Conservation (phyloP, 2,113 vertebrate species). For the Calonectris borealis region DNA sequence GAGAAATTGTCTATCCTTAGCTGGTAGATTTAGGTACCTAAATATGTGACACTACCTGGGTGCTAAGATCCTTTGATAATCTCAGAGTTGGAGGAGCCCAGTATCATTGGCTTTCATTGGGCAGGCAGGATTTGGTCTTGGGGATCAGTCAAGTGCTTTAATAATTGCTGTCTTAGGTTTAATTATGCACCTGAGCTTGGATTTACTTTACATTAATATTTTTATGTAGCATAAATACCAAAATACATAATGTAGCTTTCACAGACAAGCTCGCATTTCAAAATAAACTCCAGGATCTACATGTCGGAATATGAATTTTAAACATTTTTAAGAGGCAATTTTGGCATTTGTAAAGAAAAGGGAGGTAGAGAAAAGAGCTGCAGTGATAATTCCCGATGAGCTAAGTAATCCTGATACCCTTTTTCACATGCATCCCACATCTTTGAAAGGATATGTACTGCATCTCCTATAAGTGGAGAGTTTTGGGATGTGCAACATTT, state of each 20-base stretch:
- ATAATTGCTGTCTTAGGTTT: background rate
- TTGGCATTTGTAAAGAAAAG: background rate
- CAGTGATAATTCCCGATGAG: background rate
- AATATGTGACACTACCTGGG: background rate
- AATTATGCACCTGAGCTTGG: background rate
- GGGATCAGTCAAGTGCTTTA: background rate
- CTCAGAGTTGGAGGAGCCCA: background rate
- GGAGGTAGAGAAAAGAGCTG: background rate
- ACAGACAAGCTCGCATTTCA: background rate
- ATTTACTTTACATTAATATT: background rate
- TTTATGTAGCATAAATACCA: background rate
- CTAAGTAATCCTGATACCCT: background rate
- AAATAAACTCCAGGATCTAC: background rate
- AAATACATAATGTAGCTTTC: background rate
- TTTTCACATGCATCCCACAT: constrained; percentile 15
- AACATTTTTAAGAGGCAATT: background rate
- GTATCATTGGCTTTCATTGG: background rate
- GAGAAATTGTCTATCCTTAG: background rate
- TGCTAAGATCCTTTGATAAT: background rate
- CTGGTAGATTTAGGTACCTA: background rate
- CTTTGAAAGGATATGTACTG: background rate
- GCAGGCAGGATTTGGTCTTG: background rate
- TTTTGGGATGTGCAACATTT: constrained; percentile 31
- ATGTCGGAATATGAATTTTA: background rate
- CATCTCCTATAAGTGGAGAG: background rate